Conservation (phyloP, 2,113 vertebrate species). For the Emydocephalus ijimae region DNA sequence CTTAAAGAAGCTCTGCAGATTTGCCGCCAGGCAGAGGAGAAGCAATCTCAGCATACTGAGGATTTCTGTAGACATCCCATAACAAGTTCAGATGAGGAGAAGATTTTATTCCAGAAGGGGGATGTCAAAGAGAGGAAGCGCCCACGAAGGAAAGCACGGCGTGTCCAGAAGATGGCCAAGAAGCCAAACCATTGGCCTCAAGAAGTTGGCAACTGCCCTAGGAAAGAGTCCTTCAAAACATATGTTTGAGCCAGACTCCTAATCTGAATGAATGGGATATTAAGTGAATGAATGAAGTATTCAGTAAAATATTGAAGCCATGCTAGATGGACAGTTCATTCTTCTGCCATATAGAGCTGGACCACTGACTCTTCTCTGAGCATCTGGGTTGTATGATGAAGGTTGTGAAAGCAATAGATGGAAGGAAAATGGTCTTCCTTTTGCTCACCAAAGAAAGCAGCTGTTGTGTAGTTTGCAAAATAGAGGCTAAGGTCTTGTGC, state of each 20-base stretch:
- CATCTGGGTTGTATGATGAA: not conserved
- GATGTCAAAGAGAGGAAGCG: not conserved
- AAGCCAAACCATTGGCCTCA: not conserved
- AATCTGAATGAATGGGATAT: not conserved
- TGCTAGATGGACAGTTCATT: not conserved
- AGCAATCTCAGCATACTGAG: not conserved
- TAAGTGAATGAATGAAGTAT: too few relatives aligned
- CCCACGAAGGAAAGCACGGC: not conserved
- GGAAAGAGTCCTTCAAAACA: not conserved
- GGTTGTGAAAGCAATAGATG: not conserved
- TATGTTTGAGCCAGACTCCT: not conserved
- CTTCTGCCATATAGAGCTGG: not conserved
- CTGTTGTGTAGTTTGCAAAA: not conserved
- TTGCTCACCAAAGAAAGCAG: not conserved
- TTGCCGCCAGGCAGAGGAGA: not conserved
- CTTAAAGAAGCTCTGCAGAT: not conserved
- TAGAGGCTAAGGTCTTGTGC: not conserved
- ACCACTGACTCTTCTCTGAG: not conserved
- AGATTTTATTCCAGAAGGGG: not conserved
- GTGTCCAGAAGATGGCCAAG: not conserved
- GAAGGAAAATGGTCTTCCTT: not conserved
- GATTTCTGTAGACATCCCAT: not conserved
- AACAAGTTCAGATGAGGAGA: not conserved
- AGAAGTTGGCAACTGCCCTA: not conserved
- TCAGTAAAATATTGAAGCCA: too few relatives aligned